Evolutionary conservation across 2,113 vertebrate species (phyloP).

Genomic region (Eretmochelys imbricata): DNA sequence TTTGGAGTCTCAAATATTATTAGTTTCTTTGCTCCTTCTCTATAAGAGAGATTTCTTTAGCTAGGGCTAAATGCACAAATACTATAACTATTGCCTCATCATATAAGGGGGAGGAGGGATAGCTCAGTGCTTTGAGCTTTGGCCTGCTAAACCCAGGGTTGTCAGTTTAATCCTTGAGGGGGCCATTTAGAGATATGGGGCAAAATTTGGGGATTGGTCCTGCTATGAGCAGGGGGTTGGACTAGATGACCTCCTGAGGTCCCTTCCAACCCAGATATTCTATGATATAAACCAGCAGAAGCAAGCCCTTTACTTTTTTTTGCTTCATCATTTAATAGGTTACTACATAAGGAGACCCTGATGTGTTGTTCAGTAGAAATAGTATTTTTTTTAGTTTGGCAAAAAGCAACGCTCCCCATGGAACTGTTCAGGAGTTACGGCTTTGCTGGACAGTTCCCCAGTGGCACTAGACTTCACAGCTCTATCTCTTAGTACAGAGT

Average conservation of each 20-base stretch:
- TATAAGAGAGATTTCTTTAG: not conserved
- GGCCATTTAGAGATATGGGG: no score
- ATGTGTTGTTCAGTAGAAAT: conserved; percentile 6
- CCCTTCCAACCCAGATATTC: no score
- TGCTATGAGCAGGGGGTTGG: no score
- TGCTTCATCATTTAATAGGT: conserved; percentile 1
- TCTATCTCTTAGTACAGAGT: not conserved
- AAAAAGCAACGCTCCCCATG: not conserved
- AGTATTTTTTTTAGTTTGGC: conserved; percentile 11
- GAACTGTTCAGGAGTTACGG: conserved; percentile 17
- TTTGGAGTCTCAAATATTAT: not conserved
- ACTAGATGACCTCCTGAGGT: no score
- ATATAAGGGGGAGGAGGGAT: no score
- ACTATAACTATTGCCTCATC: not conserved
- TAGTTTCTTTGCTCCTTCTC: not conserved
- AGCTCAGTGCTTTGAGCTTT: no score
- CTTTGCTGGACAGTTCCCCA: not conserved
- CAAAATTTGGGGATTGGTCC: no score
- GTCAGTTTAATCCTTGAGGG: no score
- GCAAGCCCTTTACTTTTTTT: not conserved
- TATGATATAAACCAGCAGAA: not conserved
- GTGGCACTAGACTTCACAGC: not conserved
- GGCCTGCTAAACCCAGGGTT: no score
- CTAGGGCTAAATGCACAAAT: not conserved
- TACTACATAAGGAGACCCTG: conserved; percentile 7